These are phyloP conservation scores for Mareca penelope DNA, from an alignment of 2,797 vertebrate genomes.

Conservation along the genomic window DNA sequence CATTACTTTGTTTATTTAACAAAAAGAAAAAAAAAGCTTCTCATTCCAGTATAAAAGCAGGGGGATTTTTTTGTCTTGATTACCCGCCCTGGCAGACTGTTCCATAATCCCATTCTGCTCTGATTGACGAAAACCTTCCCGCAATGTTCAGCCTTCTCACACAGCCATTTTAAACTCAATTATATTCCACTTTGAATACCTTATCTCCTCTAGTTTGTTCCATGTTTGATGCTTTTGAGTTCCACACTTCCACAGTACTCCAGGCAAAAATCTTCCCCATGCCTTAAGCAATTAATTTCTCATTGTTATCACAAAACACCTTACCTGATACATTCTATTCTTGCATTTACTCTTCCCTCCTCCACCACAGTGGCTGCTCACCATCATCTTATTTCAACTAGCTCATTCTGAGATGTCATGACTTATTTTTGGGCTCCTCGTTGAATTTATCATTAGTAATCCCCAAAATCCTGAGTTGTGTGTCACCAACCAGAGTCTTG, in stretches of 20 bases:
- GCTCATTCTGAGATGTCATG: not conserved
- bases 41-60: not conserved
- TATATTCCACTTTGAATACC: not conserved
- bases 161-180: not conserved
- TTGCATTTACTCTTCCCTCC: not conserved
- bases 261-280: not conserved
- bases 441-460: not conserved
- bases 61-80: not conserved
- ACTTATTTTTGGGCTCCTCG: not conserved
- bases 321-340: not conserved
- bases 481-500: not conserved
- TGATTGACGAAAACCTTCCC: not conserved
- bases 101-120: not conserved
- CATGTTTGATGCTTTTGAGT: not conserved
- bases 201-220: not conserved
- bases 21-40: not conserved
- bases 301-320: not conserved
- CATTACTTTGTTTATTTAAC: not conserved
- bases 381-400: not conserved
- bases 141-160: not conserved
- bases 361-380: not conserved
- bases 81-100: not conserved
- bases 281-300: not conserved
- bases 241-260: not conserved
- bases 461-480: not conserved